phyloP scores from a whole-genome alignment of 2,888 invertebrate genomes.

The Drosophila fulvimacula region DNA sequence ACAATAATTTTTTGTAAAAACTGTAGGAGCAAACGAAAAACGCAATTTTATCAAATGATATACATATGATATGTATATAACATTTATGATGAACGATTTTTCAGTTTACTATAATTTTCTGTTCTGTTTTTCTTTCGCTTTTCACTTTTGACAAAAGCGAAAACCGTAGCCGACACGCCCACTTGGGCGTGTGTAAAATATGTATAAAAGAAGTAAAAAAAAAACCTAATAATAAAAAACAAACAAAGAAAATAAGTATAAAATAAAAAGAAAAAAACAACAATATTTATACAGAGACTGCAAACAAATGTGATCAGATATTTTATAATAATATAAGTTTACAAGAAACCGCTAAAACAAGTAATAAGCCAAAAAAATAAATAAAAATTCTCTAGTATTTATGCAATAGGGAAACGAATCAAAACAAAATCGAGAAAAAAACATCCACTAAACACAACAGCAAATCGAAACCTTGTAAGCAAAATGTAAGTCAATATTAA shows the following conservation, averaged over 20 bases:
- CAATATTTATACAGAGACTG: slow-evolving; percentile 84
- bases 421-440: slow-evolving; percentile 50
- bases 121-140: slow-evolving; percentile 59
- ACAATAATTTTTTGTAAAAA: slow-evolving; percentile 73
- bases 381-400: slow-evolving; percentile 55
- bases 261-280: slow-evolving; percentile 51
- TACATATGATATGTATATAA: slow-evolving; percentile 6
- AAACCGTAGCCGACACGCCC: slow-evolving; percentile 39
- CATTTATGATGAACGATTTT: slow-evolving; percentile 31
- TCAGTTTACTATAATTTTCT: slow-evolving; percentile 41
- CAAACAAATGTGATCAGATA: slow-evolving; percentile 86
- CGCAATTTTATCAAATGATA: slow-evolving; percentile 77
- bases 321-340: slow-evolving; percentile 84
- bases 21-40: slow-evolving; percentile 84
- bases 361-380: slow-evolving; percentile 56
- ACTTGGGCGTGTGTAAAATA: slow-evolving; percentile 66
- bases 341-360: slow-evolving; percentile 67
- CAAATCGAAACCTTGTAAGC: slow-evolving; percentile 61
- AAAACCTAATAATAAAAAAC: background rate
- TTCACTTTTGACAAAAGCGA: slow-evolving; percentile 51
- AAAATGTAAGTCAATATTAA: slow-evolving; percentile 65
- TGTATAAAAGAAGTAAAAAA: slow-evolving; percentile 49
- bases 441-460: slow-evolving; percentile 52
- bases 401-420: slow-evolving; percentile 70
- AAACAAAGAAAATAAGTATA: slow-evolving; percentile 28